Evolutionary conservation across 1,140 invertebrate genomes (phyloP).

Genomic region (Drosophila kepulauana): DNA sequence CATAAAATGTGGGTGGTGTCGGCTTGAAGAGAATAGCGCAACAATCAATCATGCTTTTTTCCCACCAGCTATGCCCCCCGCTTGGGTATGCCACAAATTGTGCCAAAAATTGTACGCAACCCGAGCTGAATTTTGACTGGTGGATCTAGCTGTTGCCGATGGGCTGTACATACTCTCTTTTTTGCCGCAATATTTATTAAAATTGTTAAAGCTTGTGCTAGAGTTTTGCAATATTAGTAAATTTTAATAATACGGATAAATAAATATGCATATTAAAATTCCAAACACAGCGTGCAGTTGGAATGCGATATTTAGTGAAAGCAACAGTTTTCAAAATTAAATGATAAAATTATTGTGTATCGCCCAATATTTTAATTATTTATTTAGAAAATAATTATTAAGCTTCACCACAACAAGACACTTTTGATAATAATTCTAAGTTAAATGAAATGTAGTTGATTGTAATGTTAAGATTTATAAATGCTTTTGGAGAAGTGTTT

Average conservation of each 20-base stretch:
- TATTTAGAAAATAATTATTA: no score
- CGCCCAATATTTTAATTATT: no score
- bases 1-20: constrained; percentile 16
- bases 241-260: background rate
- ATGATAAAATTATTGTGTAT: no score
- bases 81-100: constrained; percentile 42
- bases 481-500: no score
- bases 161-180: background rate
- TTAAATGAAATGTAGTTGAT: no score
- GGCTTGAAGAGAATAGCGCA: constrained; percentile 39
- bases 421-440: no score
- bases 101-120: constrained; percentile 59
- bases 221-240: no score
- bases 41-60: constrained; percentile 79
- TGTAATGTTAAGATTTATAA: no score
- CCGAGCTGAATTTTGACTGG: constrained; percentile 42
- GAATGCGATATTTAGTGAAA: no score
- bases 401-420: no score
- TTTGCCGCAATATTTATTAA: constrained; percentile 4
- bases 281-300: background rate
- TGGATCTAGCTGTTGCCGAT: background rate
- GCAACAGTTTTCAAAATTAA: no score
- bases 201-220: constrained; percentile 15
- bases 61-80: constrained; percentile 19
- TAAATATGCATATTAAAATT: constrained; percentile 8